A percentile compares a stretch with the other conserved stretches of the same genome.
Conservation (phyloP, 2,113 vertebrate genomes). For the Indicator indicator region DNA sequence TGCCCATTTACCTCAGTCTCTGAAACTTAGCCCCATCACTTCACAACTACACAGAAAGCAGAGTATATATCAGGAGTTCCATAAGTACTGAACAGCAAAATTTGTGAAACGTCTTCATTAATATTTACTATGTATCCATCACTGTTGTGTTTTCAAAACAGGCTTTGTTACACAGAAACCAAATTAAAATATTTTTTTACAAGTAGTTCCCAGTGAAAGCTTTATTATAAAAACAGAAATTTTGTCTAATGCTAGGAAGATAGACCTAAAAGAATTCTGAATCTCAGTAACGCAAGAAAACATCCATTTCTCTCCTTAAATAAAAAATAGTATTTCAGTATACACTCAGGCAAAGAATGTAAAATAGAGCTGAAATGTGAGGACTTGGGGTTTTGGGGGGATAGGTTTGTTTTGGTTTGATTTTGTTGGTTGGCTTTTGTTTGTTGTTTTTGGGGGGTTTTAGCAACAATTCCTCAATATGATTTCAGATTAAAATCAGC, state of each 20-base stretch:
- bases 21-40: background rate
- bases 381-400: background rate
- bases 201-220: background rate
- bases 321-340: background rate
- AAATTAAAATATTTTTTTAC: background rate
- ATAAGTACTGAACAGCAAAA: accelerated
- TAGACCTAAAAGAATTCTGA: background rate
- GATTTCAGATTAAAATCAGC: background rate
- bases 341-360: background rate
- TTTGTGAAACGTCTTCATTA: background rate
- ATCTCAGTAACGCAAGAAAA: background rate
- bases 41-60: accelerated
- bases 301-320: background rate
- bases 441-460: too few relatives aligned
- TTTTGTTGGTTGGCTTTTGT: background rate
- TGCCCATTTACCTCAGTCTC: background rate
- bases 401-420: background rate
- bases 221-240: background rate
- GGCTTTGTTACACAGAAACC: background rate
- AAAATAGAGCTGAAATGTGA: background rate
- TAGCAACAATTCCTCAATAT: background rate
- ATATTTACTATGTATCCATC: background rate
- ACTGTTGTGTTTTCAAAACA: background rate
- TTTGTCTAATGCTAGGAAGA: background rate
- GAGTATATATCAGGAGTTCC: background rate